A percentile compares a stretch with the other conserved stretches of the same genome.
Evolutionary conservation across 2,797 vertebrate genomes (phyloP).

Genomic region (Lagocephalus sceleratus): DNA sequence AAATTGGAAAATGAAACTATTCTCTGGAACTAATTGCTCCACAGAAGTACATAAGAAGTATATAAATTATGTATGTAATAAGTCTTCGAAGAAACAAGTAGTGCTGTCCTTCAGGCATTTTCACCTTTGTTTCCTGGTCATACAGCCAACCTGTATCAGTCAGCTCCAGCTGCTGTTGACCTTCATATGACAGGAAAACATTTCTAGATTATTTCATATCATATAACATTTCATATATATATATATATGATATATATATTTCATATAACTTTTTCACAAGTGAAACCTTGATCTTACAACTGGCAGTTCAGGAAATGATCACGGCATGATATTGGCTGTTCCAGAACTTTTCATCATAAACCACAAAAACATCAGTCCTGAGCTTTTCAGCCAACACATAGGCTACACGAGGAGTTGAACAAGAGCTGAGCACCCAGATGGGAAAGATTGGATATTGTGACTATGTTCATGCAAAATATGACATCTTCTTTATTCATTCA

Average conservation of each 20-base stretch:
- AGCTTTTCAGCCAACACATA: neutral
- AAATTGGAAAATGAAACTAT: too few relatives aligned
- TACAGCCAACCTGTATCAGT: slow-evolving; percentile 57
- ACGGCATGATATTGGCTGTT: neutral
- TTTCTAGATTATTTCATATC: slow-evolving; percentile 65
- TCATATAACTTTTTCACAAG: neutral
- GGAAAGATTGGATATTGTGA: neutral
- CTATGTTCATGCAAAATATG: too few relatives aligned
- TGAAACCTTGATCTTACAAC: neutral
- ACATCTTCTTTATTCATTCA: neutral
- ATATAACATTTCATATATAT: too few relatives aligned
- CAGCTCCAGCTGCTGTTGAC: slow-evolving; percentile 55
- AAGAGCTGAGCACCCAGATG: neutral
- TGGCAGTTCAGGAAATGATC: neutral
- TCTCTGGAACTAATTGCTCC: too few relatives aligned
- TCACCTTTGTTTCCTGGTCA: slow-evolving; percentile 50
- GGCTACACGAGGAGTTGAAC: neutral
- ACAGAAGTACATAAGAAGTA: too few relatives aligned
- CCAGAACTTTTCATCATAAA: neutral
- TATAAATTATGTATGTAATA: too few relatives aligned
- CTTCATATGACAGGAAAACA: slow-evolving; percentile 56
- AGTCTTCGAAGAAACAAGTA: slow-evolving; percentile 58
- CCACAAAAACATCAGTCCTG: neutral
- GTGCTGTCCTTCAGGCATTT: slow-evolving; percentile 60
- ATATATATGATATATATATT: too few relatives aligned